Base-by-base conservation (phyloP, 2,888 invertebrate species). In the Meliscaeva auricollis region DNA sequence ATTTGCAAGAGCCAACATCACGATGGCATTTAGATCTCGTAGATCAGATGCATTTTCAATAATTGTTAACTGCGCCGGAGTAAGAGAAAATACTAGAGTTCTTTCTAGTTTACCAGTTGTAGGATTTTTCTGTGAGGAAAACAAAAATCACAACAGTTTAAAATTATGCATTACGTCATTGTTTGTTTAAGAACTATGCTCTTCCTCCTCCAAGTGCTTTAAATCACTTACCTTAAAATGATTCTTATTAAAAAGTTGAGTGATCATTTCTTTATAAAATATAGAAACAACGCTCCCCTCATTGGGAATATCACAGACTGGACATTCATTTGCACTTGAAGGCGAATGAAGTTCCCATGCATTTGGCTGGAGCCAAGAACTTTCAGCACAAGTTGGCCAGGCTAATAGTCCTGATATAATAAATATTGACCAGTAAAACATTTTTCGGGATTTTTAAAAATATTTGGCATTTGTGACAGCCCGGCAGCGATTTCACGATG, bases 301-400 rank as follows among this genome's bases (percentile, higher is more conserved):
- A 8, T 20, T 15, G 8, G 30, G 22, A 11, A 11, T 20, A 11
- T 75, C 66, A 17, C 84, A 80, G 1, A 80, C 84, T 35, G 79
- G 75, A 35, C 79, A 84, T 11, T 46, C 38, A 11, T 6, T 41
- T 15, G 50, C 22, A 13, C 11, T 17, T 11, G 41, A 38, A 17
- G 35, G 38, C 3, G 69, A 64, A 72, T 78, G 64, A 13, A 54
- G 69, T 38, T 69, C 78, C 83, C 83, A 84, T 22, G 72, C 70
- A 72, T 72, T 75, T 38, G 84, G 79, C 8, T 84, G 68, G 3
- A 48, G 54, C 79, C 84, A 84, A 1, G 38, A 17, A 17, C 7
- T 38, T 6, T 73, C 52, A 32, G 60, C 75, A 48, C 17, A 13
- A 5, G 30, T 15, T 58, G 35, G n/a, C 5, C 35, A 20, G 13